phyloP scores from a whole-genome alignment of 2,888 invertebrate genomes.

The Strigamia transsilvanica region DNA sequence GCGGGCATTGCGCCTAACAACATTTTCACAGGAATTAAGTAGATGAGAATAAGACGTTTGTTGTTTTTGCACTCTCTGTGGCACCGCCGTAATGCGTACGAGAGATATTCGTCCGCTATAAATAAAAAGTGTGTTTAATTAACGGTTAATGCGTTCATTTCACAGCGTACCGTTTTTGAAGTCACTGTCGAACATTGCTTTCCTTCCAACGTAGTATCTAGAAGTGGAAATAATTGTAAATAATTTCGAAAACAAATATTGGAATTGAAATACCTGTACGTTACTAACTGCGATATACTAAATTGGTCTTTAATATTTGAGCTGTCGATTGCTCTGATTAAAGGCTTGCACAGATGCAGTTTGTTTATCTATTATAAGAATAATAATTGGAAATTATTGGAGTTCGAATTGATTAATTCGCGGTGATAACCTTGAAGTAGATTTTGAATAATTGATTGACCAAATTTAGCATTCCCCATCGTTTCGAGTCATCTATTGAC shows the following conservation, averaged over 20 bases:
- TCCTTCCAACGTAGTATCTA: constrained; percentile 91
- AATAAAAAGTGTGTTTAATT: not conserved
- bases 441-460: constrained; percentile 97
- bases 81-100: constrained; percentile 92
- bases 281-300: constrained; percentile 90
- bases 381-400: not conserved
- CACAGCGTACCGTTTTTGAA: constrained; percentile 74
- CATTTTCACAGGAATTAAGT: constrained; percentile 97
- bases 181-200: constrained; percentile 98
- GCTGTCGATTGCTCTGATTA: constrained; percentile 95
- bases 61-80: constrained; percentile 82
- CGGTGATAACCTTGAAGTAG: constrained; percentile 81
- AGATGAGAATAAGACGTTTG: constrained; percentile 90
- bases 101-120: constrained; percentile 85
- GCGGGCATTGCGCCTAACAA: constrained; percentile 95
- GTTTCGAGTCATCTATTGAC: constrained; percentile 88
- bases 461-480: constrained; percentile 93
- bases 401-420: not conserved
- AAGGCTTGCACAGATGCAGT: constrained; percentile 76
- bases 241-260: not conserved
- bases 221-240: constrained; percentile 18
- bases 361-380: constrained; percentile 67
- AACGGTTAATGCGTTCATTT: not conserved
- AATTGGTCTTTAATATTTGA: constrained; percentile 89
- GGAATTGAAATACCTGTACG: constrained; percentile 73